phyloP scores from a whole-genome alignment of 1,140 invertebrate species.

The Sycobia sp. region DNA sequence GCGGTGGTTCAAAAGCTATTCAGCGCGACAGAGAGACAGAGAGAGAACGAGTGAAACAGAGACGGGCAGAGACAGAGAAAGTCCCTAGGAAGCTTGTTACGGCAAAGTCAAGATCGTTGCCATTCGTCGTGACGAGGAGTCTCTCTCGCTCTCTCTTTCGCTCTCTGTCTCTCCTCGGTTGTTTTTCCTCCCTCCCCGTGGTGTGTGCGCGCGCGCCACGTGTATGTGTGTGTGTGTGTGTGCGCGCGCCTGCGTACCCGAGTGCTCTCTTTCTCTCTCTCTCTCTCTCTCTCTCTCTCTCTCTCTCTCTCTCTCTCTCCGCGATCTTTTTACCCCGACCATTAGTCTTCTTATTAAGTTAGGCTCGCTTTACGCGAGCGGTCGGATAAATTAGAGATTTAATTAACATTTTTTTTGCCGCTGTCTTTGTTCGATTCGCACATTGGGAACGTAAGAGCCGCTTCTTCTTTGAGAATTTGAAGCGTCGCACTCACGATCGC shows the following conservation, averaged over 20 bases:
- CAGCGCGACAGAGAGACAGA: no score
- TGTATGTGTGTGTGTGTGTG: no score
- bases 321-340: slow-evolving; percentile 7
- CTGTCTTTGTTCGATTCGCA: background rate
- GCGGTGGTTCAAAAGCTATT: slow-evolving; percentile 19
- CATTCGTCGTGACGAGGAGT: slow-evolving; percentile 26
- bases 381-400: slow-evolving; percentile 18
- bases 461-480: no score
- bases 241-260: no score
- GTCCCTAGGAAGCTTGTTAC: slow-evolving; percentile 19
- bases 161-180: background rate
- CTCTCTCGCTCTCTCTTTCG: no score
- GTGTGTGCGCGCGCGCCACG: no score
- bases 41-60: no score
- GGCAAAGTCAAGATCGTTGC: slow-evolving; percentile 24
- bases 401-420: slow-evolving; percentile 16
- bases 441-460: no score
- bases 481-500: no score
- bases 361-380: background rate
- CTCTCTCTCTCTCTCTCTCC: slow-evolving; percentile 2
- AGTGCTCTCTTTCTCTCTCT: no score
- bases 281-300: no score
- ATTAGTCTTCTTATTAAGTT: slow-evolving; percentile 27
- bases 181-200: slow-evolving; percentile 12
- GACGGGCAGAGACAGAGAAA: no score